phyloP scores from a whole-genome alignment of 2,113 vertebrate species.

The Prionailurus viverrinus region DNA sequence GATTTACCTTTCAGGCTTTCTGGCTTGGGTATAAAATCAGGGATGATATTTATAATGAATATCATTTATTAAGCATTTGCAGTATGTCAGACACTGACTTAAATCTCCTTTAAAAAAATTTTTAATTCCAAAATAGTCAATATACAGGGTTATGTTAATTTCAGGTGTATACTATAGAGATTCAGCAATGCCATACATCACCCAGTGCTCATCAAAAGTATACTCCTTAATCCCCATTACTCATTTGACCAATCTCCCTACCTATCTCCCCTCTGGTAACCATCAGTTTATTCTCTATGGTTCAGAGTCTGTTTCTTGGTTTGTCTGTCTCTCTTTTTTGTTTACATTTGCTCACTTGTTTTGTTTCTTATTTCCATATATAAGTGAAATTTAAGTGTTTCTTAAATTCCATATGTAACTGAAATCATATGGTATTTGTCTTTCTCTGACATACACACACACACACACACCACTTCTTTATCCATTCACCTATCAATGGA shows the following conservation, averaged over 20 bases:
- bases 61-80: not conserved
- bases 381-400: not conserved
- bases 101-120: not conserved
- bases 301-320: not conserved
- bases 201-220: not conserved
- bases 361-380: not conserved
- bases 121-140: not conserved
- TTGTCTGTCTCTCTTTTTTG: not conserved
- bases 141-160: not conserved
- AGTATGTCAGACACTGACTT: not conserved
- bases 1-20: constrained; percentile 18
- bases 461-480: not conserved
- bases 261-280: not conserved
- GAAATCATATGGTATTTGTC: not conserved
- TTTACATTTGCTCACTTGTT: not conserved
- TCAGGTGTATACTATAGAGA: not conserved
- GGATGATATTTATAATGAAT: not conserved
- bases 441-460: not conserved
- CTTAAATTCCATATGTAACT: not conserved
- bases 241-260: not conserved
- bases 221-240: not conserved
- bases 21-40: not conserved
- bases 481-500: not conserved
- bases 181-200: not conserved
- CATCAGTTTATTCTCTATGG: not conserved